Conservation (phyloP, 2,888 invertebrate species). For the Ennomos fuscantarius region DNA sequence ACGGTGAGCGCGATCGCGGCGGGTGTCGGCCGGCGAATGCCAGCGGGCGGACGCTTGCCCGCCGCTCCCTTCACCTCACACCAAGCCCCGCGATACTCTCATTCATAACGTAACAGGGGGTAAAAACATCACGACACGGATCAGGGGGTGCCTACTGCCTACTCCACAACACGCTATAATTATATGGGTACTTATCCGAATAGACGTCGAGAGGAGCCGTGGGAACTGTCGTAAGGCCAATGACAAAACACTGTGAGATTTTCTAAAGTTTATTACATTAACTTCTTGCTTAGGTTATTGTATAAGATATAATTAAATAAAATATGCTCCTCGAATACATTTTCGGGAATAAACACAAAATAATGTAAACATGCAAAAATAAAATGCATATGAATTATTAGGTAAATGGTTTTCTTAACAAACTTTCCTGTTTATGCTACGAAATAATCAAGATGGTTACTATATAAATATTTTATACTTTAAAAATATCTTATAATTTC, state of each 20-base stretch:
- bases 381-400: no score
- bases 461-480: no score
- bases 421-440: no score
- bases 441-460: no score
- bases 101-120: conserved; percentile 78
- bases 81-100: conserved; percentile 51
- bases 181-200: conserved; percentile 55
- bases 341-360: neutral
- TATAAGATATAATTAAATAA: conserved; percentile 7
- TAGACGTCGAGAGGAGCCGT: conserved; percentile 44
- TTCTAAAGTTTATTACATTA: conserved; percentile 21
- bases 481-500: no score
- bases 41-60: conserved; percentile 42
- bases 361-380: no score
- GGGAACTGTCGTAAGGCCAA: conserved; percentile 48
- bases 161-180: conserved; percentile 58
- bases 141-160: conserved; percentile 52
- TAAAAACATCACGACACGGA: conserved; percentile 57
- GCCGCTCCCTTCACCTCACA: conserved; percentile 45
- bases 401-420: no score
- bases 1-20: conserved; percentile 56
- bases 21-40: conserved; percentile 73
- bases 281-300: conserved; percentile 20
- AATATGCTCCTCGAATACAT: neutral
- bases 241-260: conserved; percentile 36